Evolutionary conservation across 2,797 vertebrate genomes (phyloP), one percentile per base, ranked within the genome.

Genomic region (Gobionotothen gibberifrons): DNA sequence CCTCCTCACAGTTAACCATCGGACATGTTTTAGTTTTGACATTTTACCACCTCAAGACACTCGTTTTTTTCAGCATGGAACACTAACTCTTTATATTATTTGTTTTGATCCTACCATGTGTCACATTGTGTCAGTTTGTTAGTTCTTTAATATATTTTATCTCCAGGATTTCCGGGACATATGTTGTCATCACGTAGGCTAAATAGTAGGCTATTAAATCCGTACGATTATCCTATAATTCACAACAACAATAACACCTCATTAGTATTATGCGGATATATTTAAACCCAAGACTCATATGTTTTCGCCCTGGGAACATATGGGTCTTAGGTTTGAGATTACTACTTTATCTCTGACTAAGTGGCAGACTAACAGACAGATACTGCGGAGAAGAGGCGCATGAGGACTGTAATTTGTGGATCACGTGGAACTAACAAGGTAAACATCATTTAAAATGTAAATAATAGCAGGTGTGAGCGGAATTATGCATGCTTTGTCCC

Each of bases 221-320:
- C 7, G 1, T 5, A 0, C n/a, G 44, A 76, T 44, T 15, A 51
- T 19, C n/a, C n/a, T 21, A 32, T 42, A 10, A 49, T 36, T 56
- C 57, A 26, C 22, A 21, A 21, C 2, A 1, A 32, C 29, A 36
- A 32, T n/a, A 32, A 10, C 14, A 1, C n/a, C 57, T 21, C 11
- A 32, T 6, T 11, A 54, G 52, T 13, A 47, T 53, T 29, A 49
- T 56, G 51, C 7, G 5, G 15, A 3, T 39, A 43, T 49, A 57
- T 36, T 36, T 36, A 36, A 36, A 36, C 32, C 32, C 53, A 21
- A 48, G 9, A 53, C 40, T 52, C 39, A 58, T 58, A 29, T 69
- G 66, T 9, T 44, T 66, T 43, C 36, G 22, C 49, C 36, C 22
- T 36, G 54, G 19, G 49, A 57, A 29, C 72, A 62, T 21, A 67